Evolutionary conservation across 2,888 invertebrate genomes (phyloP), one percentile per base, ranked within the genome.

Genomic region (Cerastis leucographa): DNA sequence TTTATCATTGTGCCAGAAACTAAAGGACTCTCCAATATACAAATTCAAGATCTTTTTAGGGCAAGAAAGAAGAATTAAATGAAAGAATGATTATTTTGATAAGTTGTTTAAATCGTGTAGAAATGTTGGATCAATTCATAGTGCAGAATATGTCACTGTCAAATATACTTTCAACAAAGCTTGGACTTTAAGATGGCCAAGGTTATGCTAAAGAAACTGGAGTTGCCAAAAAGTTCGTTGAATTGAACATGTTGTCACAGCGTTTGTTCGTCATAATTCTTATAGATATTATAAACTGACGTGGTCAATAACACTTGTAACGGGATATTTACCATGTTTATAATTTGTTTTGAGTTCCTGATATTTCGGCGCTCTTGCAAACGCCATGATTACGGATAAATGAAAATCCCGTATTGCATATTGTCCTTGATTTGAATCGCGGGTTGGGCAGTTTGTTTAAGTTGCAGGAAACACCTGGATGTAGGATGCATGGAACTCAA

Each of bases 1-100:
- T 91, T 91, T 59, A 85, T 94, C 22, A 85, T 92, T 5, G 90
- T 97, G 0, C 97, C 97, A 0, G 97, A 97, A 88, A 97, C 97
- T 0, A 97, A 97, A 74, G 97, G 97, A 2, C 89, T 96, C 1
- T 94, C 95, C 0, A 94, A 93, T 56, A 91, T 92, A 25, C 92
- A 94, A 70, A 97, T 97, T 29, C 94, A 96, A 66, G 89, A 88
- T 40, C 59, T 75, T 90, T 92, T 84, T 78, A 85, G 3, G 80
- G 90, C 71, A 11, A 84, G 84, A 40, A 85, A 78, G n/a, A 85
- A 84, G 76, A 77, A 80, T 71, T 85, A 78, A 74, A 42, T 51
- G 3, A 17, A 62, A 35, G 0, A 11, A 62, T 7, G 40, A 7
- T 19, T 64, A 2, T 25, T 19, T n/a, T 40, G 42, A 0, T 29